Evolutionary conservation across 2,113 vertebrate species (phyloP).

Genomic region (Elephas maximus): DNA sequence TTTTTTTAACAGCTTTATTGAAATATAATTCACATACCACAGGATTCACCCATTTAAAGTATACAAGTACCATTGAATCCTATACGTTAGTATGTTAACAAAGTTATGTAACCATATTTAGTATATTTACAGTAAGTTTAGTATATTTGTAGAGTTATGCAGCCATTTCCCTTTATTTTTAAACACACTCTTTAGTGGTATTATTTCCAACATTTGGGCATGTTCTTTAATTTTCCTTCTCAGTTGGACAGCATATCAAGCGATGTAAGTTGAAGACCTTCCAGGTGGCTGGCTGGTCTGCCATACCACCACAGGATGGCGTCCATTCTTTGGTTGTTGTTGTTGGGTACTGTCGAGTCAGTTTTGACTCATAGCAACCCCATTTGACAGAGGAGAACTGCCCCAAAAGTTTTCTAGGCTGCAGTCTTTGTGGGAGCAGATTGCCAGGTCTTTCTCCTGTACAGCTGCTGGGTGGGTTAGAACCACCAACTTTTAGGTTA

Average conservation of each 20-base stretch:
- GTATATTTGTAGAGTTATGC: conserved; percentile 43
- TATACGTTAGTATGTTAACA: conserved; percentile 2
- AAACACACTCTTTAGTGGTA: conserved; percentile 1
- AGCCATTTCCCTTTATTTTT: conserved; percentile 34
- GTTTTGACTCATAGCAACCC: neutral
- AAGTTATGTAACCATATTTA: neutral
- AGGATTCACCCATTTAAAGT: conserved; percentile 22
- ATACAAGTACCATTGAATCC: neutral
- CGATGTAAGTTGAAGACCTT: neutral
- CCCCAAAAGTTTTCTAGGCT: neutral
- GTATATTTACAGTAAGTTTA: conserved; percentile 12
- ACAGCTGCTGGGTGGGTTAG: neutral
- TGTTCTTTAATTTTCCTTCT: conserved; percentile 40
- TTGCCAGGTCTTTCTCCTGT: neutral
- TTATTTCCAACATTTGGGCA: neutral
- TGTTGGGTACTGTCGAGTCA: neutral
- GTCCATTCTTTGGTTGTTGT: neutral
- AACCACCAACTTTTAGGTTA: neutral
- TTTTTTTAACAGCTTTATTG: conserved; percentile 54
- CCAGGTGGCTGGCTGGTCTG: neutral
- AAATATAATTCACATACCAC: neutral
- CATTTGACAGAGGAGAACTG: neutral
- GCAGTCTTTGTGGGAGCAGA: neutral
- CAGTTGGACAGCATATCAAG: neutral
- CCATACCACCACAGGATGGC: neutral